Evolutionary conservation across 2,888 invertebrate genomes (phyloP).

Genomic region (Arctia plantaginis): DNA sequence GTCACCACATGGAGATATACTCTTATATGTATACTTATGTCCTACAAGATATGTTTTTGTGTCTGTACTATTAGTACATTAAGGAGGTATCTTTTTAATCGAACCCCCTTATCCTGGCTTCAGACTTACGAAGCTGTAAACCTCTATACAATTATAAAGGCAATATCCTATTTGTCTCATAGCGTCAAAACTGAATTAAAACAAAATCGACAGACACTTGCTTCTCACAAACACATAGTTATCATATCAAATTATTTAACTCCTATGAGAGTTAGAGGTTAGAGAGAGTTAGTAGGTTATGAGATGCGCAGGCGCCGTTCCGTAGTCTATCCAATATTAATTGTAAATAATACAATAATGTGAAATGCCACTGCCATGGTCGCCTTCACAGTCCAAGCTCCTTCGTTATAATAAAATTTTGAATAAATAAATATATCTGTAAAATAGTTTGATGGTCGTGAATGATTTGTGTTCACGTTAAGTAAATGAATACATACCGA

Average conservation of each 20-base stretch:
- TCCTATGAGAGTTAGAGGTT: no score
- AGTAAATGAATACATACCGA: constrained; percentile 46
- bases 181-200: neutral
- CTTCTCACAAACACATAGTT: neutral
- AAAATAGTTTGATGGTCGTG: constrained; percentile 64
- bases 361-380: constrained; percentile 46
- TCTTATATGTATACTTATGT: no score
- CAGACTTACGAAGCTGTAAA: neutral
- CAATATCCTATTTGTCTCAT: no score
- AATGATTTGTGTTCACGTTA: constrained; percentile 63
- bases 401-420: constrained; percentile 51
- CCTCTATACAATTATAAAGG: neutral
- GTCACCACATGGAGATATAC: no score
- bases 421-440: constrained; percentile 42
- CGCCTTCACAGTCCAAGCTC: constrained; percentile 56
- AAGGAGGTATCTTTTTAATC: no score
- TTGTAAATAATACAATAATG: neutral
- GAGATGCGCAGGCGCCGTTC: neutral
- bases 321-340: neutral
- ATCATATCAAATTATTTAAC: neutral
- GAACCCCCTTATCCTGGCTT: no score
- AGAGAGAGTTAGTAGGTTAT: no score
- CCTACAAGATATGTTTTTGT: no score
- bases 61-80: no score
- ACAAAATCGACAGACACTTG: neutral